Percentiles rank a stretch among this genome's conserved stretches.
Evolutionary conservation across 2,797 vertebrate species (phyloP).

Genomic region (Cryptoprocta ferox): DNA sequence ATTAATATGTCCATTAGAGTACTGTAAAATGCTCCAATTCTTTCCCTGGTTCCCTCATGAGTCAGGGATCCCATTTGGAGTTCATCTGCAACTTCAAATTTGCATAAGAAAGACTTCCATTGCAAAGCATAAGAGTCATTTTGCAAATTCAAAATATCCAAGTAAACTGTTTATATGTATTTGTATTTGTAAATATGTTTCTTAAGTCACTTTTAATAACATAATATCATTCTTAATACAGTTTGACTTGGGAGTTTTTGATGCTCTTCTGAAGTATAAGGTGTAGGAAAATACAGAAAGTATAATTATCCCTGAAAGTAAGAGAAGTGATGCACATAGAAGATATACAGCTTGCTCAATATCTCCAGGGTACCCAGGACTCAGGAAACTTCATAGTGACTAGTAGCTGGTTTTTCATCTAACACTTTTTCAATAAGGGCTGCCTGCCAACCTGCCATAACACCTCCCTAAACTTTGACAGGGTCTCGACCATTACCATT

Average conservation of each 20-base stretch:
- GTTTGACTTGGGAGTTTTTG: neutral
- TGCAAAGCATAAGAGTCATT: neutral
- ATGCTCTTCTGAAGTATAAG: neutral
- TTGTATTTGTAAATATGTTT: conserved; percentile 19
- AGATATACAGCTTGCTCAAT: accelerated
- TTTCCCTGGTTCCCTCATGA: neutral
- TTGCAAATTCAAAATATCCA: conserved; percentile 49
- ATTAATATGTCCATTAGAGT: neutral
- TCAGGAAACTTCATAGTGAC: neutral
- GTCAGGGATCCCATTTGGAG: neutral
- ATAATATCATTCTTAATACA: neutral
- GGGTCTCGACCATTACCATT: neutral
- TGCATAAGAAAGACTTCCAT: neutral
- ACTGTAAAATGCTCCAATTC: neutral
- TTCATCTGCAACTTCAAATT: neutral
- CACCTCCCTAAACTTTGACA: neutral
- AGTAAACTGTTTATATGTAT: neutral
- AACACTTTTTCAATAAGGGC: neutral
- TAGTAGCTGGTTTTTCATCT: neutral
- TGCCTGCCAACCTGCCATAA: neutral
- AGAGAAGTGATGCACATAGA: neutral
- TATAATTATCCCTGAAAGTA: neutral
- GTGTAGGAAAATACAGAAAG: neutral
- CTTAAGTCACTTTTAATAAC: conserved; percentile 5
- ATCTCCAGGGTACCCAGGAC: neutral